Evolutionary conservation across 2,113 vertebrate species (phyloP).

Genomic region (Macquaria ambigua): DNA sequence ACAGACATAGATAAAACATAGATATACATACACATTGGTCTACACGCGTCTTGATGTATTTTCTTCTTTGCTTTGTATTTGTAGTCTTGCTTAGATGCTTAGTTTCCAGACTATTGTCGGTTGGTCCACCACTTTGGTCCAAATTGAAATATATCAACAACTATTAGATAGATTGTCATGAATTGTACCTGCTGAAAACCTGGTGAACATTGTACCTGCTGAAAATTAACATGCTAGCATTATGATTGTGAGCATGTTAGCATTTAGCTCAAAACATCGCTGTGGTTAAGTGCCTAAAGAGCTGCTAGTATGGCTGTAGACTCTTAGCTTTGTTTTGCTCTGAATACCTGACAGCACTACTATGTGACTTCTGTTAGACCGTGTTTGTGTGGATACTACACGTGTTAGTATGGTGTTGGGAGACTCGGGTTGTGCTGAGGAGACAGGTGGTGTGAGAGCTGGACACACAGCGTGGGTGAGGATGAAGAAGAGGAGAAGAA

Average conservation of each 20-base stretch:
- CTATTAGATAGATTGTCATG: neutral
- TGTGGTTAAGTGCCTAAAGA: neutral
- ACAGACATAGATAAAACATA: neutral
- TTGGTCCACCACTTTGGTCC: neutral
- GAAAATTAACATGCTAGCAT: neutral
- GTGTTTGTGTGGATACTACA: constrained; percentile 6
- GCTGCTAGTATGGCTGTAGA: neutral
- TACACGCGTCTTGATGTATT: neutral
- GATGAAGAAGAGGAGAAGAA: constrained; percentile 57
- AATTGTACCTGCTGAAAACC: too few relatives aligned
- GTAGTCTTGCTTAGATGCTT: neutral
- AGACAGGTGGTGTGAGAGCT: constrained; percentile 72
- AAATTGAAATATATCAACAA: neutral
- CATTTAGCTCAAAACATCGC: neutral
- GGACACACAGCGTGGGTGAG: constrained; percentile 66
- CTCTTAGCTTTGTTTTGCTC: neutral
- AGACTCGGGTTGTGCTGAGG: constrained; percentile 23
- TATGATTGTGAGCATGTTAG: neutral
- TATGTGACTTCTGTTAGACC: neutral
- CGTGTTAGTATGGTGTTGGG: neutral
- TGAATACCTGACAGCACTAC: neutral
- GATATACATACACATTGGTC: neutral
- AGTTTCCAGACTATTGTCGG: neutral
- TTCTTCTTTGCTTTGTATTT: neutral
- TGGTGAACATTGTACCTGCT: neutral